Evolutionary conservation across 1,140 invertebrate genomes (phyloP).

Genomic region (Listronotus bonariensis): DNA sequence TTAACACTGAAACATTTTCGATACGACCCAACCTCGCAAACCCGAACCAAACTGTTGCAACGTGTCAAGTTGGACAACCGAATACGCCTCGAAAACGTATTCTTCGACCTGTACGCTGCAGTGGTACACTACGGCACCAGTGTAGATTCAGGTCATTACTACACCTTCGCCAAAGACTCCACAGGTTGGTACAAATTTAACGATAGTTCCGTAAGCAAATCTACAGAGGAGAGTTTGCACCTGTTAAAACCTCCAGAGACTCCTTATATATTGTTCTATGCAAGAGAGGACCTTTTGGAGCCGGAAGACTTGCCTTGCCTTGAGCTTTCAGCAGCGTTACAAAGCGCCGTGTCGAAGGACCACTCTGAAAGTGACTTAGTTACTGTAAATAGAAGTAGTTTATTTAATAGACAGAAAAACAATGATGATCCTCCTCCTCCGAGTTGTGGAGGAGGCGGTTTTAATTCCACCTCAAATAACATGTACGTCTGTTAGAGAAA

Average conservation of each 20-base stretch:
- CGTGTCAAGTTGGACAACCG: conserved; percentile 67
- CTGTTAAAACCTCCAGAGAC: conserved; percentile 73
- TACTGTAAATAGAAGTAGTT: conserved; percentile 27
- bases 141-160: conserved; percentile 86
- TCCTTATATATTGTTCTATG: conserved; percentile 82
- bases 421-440: conserved; percentile 54
- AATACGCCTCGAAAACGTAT: conserved; percentile 59
- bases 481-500: conserved; percentile 50
- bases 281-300: conserved; percentile 46
- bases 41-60: conserved; percentile 74
- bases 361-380: conserved; percentile 43
- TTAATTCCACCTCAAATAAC: conserved; percentile 41
- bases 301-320: conserved; percentile 43
- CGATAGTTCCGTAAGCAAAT: conserved; percentile 70
- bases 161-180: conserved; percentile 75
- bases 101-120: conserved; percentile 76
- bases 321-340: conserved; percentile 40
- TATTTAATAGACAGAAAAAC: conserved; percentile 38
- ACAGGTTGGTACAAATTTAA: conserved; percentile 82
- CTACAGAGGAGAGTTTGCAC: conserved; percentile 64
- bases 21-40: conserved; percentile 71
- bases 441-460: conserved; percentile 52
- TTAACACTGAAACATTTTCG: conserved; percentile 82
- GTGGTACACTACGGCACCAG: conserved; percentile 83
- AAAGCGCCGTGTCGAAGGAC: conserved; percentile 44